These are phyloP conservation scores for Axea sp. DNA, from an alignment of 2,888 invertebrate genomes.

Conservation along the genomic window DNA sequence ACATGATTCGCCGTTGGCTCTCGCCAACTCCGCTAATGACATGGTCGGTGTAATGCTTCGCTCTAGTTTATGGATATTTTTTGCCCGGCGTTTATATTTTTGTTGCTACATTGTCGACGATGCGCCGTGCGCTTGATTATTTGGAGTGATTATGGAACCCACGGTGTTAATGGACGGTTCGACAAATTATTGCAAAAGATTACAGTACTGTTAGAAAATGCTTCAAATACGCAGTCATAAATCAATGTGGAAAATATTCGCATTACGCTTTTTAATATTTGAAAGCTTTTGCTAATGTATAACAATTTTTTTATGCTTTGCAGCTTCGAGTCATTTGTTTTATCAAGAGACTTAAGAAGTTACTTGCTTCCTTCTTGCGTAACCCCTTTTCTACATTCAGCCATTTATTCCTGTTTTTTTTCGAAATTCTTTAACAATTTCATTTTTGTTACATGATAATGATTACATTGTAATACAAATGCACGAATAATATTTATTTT, in stretches of 20 bases:
- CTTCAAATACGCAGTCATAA: constrained; percentile 20
- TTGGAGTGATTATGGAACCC: constrained; percentile 41
- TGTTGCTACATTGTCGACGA: constrained; percentile 49
- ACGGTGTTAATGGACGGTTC: constrained; percentile 45
- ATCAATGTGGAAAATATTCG: constrained; percentile 21
- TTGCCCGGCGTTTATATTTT: constrained; percentile 63
- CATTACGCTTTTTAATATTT: constrained; percentile 8
- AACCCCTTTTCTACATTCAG: no score
- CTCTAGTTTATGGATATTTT: constrained; percentile 46
- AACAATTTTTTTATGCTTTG: no score
- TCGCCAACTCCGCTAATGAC: constrained; percentile 46
- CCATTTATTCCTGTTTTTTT: no score
- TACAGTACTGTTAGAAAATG: constrained; percentile 33
- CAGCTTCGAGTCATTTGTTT: not conserved
- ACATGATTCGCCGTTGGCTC: constrained; percentile 31
- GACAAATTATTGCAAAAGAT: constrained; percentile 48
- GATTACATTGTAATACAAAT: no score
- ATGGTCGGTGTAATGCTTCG: constrained; percentile 28
- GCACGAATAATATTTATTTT: no score
- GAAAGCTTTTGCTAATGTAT: not conserved
- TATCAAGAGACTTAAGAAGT: no score
- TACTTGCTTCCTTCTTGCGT: no score
- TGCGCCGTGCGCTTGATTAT: constrained; percentile 48
- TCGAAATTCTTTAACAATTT: no score
- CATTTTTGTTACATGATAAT: no score